These are phyloP conservation scores for Trochalopteron elliotii DNA, from an alignment of 2,113 vertebrate species.

Conservation along the genomic window DNA sequence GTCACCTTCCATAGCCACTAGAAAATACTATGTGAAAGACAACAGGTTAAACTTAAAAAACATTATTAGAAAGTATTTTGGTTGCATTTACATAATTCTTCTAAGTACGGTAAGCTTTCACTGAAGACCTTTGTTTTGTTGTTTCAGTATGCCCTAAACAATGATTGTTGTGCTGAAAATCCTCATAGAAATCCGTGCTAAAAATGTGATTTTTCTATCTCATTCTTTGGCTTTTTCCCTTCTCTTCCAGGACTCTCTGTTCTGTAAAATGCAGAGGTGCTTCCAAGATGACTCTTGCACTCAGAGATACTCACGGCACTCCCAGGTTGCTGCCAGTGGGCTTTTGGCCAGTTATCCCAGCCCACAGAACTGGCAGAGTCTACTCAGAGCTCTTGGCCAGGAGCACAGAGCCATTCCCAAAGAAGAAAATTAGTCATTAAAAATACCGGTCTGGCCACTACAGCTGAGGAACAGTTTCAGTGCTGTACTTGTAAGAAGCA, in stretches of 20 bases:
- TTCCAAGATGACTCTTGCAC: not conserved
- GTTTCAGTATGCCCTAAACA: not conserved
- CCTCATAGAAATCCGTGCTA: not conserved
- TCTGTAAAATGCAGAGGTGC: not conserved
- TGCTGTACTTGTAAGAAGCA: not conserved
- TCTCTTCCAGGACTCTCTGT: not conserved
- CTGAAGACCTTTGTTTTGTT: not conserved
- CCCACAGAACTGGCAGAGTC: not conserved
- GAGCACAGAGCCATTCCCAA: not conserved
- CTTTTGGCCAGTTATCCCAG: not conserved
- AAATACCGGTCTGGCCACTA: not conserved
- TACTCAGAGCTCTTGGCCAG: not conserved
- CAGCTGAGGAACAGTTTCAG: not conserved
- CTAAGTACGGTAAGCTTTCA: not conserved
- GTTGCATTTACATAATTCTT: not conserved
- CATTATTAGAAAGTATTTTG: not conserved
- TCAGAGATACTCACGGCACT: not conserved
- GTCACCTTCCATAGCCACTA: not conserved
- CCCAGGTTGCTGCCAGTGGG: not conserved
- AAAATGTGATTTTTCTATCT: not conserved
- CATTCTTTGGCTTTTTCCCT: not conserved
- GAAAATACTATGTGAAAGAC: not conserved
- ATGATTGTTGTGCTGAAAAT: not conserved
- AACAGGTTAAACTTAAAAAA: not conserved
- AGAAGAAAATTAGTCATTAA: not conserved